Evolutionary conservation across 2,797 vertebrate species (phyloP), one percentile per base, ranked within the genome.

Genomic region (Pterois miles): DNA sequence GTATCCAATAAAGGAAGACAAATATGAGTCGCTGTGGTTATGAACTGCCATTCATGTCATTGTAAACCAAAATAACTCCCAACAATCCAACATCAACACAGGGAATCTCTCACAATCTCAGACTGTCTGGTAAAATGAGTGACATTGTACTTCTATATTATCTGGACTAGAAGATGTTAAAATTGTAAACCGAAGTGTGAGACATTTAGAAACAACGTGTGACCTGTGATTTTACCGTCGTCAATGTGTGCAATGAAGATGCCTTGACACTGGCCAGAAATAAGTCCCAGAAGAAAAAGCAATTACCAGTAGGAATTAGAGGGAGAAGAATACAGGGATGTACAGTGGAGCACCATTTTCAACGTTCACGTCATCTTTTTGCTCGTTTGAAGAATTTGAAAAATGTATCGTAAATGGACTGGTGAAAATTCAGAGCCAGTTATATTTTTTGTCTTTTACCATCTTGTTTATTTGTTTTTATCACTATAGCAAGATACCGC

Each of bases 301-400:
- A 88, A 89, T 84, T 78, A 84, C 74, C 40, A 62, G 77, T 85
- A 78, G 65, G 80, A 81, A 56, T 76, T 71, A 53, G 75, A 75
- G 57, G 78, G 76, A 74, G 86, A 79, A 54, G 76, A 85, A 90
- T 91, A 92, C 92, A 93, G 92, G 92, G 91, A 94, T 94, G 90
- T 93, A 93, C 89, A 94, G 90, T 50, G 80, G 85, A 90, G 85
- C 75, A 88, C 90, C 85, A 82, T 88, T 74, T 87, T 84, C 78
- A 82, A 85, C 77, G 71, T 78, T 86, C 83, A 82, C 80, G 27
- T 75, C 56, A 68, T 76, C 66, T 72, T 91, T 46, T 87, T 81
- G 81, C 82, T 89, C 63, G 73, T 91, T 89, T 86, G 68, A 81
- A 74, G 48, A 82, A 82, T 80, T 83, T 85, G 40, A 70, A 82